A percentile compares a stretch with the other conserved stretches of the same genome.
Conservation (phyloP, 2,113 vertebrate species). For the Triplophysa siluroides region DNA sequence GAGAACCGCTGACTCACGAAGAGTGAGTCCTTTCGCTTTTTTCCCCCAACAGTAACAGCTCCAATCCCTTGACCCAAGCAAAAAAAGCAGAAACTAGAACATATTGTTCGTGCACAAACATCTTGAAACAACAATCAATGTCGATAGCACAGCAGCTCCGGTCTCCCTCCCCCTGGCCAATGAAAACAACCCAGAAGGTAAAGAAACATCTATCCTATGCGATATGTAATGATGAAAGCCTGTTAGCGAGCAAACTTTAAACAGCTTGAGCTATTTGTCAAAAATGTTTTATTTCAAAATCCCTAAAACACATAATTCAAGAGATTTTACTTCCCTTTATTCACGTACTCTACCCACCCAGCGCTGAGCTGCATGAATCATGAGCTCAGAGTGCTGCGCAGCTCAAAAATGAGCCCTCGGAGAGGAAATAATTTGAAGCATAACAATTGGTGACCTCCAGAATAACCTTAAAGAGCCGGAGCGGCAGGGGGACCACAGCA, state of each 20-base stretch:
- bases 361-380: conserved; percentile 33
- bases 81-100: not conserved
- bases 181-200: not conserved
- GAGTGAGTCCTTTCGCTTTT: not conserved
- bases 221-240: not conserved
- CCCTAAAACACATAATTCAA: conserved; percentile 33
- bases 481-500: not conserved
- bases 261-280: not conserved
- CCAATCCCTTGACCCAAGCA: not conserved
- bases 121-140: not conserved
- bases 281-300: conserved; percentile 6
- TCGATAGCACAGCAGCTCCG: not conserved
- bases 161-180: not conserved
- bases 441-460: conserved; percentile 33
- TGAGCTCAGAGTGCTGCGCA: conserved; percentile 11
- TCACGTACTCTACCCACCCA: conserved; percentile 39
- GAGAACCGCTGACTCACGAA: not conserved
- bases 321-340: conserved; percentile 39
- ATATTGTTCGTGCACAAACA: conserved; percentile 1
- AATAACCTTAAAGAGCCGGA: conserved; percentile 23
- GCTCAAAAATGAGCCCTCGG: conserved; percentile 28
- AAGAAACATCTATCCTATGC: not conserved
- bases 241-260: not conserved
- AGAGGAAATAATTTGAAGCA: conserved; percentile 31
- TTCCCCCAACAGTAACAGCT: not conserved